Conservation (phyloP, 2,888 invertebrate genomes). For the Morpho helenor region DNA sequence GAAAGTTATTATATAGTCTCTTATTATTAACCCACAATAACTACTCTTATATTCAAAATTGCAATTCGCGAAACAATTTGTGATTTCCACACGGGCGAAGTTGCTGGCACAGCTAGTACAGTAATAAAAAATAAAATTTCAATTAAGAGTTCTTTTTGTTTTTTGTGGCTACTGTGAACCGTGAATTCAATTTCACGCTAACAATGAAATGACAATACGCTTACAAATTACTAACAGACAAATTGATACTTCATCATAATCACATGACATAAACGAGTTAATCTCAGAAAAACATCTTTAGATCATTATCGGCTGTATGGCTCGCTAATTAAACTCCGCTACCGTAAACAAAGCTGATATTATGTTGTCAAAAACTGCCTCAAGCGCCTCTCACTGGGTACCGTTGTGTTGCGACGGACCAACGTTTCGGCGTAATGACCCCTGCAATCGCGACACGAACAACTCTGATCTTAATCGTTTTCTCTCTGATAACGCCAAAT, state of each 20-base stretch:
- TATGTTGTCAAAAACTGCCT: constrained; percentile 30
- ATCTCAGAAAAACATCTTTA: constrained; percentile 18
- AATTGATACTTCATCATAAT: constrained; percentile 9
- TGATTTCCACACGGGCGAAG: too few species aligned
- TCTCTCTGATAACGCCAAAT: constrained; percentile 33
- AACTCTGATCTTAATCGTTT: constrained; percentile 44
- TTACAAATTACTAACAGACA: constrained; percentile 2
- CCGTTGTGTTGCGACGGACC: constrained; percentile 44
- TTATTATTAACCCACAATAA: too few species aligned
- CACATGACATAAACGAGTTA: constrained; percentile 11
- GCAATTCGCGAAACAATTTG: too few species aligned
- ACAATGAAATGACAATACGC: constrained; percentile 8
- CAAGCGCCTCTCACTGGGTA: constrained; percentile 36
- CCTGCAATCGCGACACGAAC: constrained; percentile 39
- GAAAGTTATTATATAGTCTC: too few species aligned
- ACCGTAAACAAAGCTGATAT: constrained; percentile 39
- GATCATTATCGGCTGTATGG: constrained; percentile 21
- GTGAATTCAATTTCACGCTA: background rate
- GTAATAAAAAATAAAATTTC: too few species aligned
- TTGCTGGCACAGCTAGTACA: too few species aligned
- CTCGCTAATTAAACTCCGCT: constrained; percentile 21
- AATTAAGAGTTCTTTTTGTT: too few species aligned
- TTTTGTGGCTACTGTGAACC: too few species aligned
- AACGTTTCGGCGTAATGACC: constrained; percentile 49
- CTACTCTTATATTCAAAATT: too few species aligned